Base-by-base conservation (phyloP, 2,797 vertebrate species). In the Clarias fuscus region DNA sequence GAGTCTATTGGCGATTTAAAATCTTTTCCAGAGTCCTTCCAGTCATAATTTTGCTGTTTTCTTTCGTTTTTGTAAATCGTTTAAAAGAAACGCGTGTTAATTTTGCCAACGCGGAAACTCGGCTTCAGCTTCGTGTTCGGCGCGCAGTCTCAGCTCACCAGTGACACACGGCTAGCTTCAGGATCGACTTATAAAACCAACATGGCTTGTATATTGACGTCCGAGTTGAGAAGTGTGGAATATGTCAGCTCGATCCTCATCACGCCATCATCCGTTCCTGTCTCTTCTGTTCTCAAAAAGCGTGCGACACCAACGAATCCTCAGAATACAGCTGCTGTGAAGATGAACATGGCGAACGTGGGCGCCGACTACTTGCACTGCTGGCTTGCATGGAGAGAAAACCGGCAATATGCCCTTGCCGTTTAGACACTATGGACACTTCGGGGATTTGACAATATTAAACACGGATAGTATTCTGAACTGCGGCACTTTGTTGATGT, bases 141-240 rank as follows among this genome's bases (percentile, higher is more conserved):
- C 37, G 68, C 68, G 53, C 53, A 56, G 53, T 40, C 77, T 87
- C 67, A n/a, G 68, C 76, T 4, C 40, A 30, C 2, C 59, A 10
- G 22, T 20, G 10, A 27, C 61, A 14, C n/a, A 7, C 10, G 7
- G 22, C 22, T 2, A 70, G 75, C 40, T 62, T 61, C 78, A 33
- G 13, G 40, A 17, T 17, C 81, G 30, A 71, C 40, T 58, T 37
- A 15, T 48, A 18, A 65, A 64, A 33, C 37, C 40, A 92, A 84
- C 68, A 95, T 95, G 95, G 93, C 94, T 86, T 84, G 58, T 72
- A 40, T 84, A 6, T 91, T 82, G 0, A 84, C 82, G 7, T 89
- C 85, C 37, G 17, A 62, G 17, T 24, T 80, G 83, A 88, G 86
- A 71, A 82, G 58, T 22, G 56, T 13, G 5, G 65, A 75, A 17